These are phyloP conservation scores for Mormyrus hasselquistii DNA, from an alignment of 2,797 vertebrate species.

Conservation along the genomic window DNA sequence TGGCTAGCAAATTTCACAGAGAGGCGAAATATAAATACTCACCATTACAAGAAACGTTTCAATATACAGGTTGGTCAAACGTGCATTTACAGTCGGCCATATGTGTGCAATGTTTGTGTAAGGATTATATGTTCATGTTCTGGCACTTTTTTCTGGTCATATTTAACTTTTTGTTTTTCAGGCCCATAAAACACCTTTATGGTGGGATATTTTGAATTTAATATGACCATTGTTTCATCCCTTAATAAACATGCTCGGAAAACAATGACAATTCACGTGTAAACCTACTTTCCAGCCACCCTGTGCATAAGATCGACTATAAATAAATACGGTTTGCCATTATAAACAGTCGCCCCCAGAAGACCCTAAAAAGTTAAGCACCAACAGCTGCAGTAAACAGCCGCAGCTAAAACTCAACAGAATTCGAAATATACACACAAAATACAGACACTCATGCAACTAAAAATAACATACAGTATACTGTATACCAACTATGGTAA, in stretches of 20 bases:
- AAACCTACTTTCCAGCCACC: neutral
- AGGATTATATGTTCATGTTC: neutral
- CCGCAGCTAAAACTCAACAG: neutral
- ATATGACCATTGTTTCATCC: neutral
- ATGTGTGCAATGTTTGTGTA: neutral
- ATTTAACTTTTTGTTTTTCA: neutral
- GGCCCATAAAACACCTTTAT: neutral
- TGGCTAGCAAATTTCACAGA: neutral
- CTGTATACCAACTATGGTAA: neutral
- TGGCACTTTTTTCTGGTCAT: neutral
- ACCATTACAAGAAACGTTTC: neutral
- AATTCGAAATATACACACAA: neutral
- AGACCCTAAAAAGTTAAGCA: neutral
- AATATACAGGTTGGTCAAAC: neutral
- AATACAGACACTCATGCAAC: neutral
- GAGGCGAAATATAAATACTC: neutral
- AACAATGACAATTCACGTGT: neutral
- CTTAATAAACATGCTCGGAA: neutral
- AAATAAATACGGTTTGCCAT: neutral
- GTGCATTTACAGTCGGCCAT: neutral
- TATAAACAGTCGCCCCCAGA: neutral
- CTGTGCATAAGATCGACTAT: neutral
- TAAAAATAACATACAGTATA: neutral
- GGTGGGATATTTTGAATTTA: neutral
- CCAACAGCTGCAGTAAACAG: neutral